Percentiles rank a stretch among this genome's conserved stretches.
phyloP scores from a whole-genome alignment of 2,797 vertebrate species.

The Remorina albescens region DNA sequence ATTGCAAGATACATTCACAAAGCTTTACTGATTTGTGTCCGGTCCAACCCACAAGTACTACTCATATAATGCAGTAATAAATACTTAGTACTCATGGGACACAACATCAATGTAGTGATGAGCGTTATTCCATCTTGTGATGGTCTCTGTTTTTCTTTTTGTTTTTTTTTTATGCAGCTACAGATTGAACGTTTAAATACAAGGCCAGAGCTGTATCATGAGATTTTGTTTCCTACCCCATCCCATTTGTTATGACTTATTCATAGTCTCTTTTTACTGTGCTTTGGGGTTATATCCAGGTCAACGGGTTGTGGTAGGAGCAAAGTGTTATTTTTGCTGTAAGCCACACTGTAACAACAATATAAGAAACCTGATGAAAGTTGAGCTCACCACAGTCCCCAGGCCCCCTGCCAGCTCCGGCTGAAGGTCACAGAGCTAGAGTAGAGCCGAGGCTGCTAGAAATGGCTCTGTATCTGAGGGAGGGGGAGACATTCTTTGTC shows the following conservation, averaged over 20 bases:
- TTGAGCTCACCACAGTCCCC: conserved; percentile 77
- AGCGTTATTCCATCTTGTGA: too few species aligned
- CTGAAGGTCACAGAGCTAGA: conserved; percentile 70
- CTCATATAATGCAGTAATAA: too few species aligned
- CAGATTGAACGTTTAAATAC: conserved; percentile 17
- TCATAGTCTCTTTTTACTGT: conserved; percentile 56
- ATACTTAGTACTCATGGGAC: too few species aligned
- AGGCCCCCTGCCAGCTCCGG: conserved; percentile 68
- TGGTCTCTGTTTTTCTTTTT: conserved; percentile 17
- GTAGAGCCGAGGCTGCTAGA: conserved; percentile 45
- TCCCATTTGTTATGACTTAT: conserved; percentile 68
- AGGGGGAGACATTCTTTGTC: conserved; percentile 10
- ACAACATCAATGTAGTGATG: too few species aligned
- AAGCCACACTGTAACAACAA: conserved; percentile 82
- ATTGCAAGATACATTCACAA: not conserved
- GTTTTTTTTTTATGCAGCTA: too few species aligned
- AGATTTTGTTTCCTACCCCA: conserved; percentile 51
- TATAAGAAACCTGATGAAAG: conserved; percentile 80
- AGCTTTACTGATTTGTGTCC: not conserved
- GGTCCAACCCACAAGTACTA: too few species aligned
- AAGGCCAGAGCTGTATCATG: conserved; percentile 7
- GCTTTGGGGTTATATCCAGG: conserved; percentile 75
- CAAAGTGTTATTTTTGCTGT: conserved; percentile 83
- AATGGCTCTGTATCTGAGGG: conserved; percentile 45
- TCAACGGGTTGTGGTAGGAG: conserved; percentile 77